Evolutionary conservation across 1,140 invertebrate genomes (phyloP).

Genomic region (Drosophila sproati): DNA sequence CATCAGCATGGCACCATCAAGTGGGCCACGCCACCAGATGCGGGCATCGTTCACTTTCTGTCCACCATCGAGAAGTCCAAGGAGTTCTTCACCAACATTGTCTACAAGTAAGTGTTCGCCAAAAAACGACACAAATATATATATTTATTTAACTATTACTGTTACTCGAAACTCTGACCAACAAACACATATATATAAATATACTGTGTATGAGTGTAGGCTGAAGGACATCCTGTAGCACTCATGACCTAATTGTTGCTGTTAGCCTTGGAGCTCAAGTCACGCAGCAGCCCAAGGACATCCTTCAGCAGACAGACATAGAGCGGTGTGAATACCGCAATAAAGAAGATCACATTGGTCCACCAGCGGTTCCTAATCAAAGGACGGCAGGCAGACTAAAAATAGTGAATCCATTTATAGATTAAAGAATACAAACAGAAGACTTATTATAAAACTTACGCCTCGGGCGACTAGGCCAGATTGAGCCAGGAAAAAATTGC

Average conservation of each 20-base stretch:
- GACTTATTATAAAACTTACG: conserved; percentile 24
- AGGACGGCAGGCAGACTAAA: conserved; percentile 48
- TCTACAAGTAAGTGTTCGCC: conserved; percentile 74
- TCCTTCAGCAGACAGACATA: conserved; percentile 69
- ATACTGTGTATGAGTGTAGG: not conserved
- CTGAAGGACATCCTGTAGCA: not conserved
- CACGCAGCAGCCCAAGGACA: conserved; percentile 40
- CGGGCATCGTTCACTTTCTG: conserved; percentile 72
- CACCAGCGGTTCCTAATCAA: conserved; percentile 40
- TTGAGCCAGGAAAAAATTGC: conserved; percentile 49
- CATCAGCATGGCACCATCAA: conserved; percentile 58
- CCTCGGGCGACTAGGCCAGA: conserved; percentile 32
- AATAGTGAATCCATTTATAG: not conserved
- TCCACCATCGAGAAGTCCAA: conserved; percentile 83
- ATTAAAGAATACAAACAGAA: not conserved
- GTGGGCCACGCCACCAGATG: conserved; percentile 75
- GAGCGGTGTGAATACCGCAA: conserved; percentile 66
- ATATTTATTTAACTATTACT: conserved; percentile 7
- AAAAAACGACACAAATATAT: conserved; percentile 17
- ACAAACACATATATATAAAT: not conserved
- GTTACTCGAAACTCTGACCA: not conserved
- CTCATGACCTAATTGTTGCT: not conserved
- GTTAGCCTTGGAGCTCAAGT: conserved; percentile 38
- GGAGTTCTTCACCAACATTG: conserved; percentile 82
- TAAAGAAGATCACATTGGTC: conserved; percentile 65